Percentiles rank a stretch among this genome's conserved stretches.
phyloP scores from a whole-genome alignment of 2,113 vertebrate species.

The Haliaeetus leucogaster region DNA sequence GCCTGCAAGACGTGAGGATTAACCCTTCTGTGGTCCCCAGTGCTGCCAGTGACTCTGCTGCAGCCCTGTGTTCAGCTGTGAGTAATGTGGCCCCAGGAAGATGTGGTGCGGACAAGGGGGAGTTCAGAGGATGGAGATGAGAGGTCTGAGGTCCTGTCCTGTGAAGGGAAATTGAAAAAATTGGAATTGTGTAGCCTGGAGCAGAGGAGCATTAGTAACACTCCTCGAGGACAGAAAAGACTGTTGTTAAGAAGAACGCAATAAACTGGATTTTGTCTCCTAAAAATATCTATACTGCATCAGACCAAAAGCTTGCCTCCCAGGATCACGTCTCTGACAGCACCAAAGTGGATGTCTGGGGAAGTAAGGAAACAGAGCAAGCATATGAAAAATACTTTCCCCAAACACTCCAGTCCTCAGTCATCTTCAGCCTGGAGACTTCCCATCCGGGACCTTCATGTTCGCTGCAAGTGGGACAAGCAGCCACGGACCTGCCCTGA shows the following conservation, averaged over 20 bases:
- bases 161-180: neutral
- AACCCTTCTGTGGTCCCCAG: neutral
- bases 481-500: fast-evolving
- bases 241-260: neutral
- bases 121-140: neutral
- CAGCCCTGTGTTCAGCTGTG: neutral
- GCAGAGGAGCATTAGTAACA: neutral
- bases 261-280: neutral
- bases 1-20: neutral
- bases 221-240: neutral
- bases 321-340: neutral
- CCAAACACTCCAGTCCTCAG: neutral
- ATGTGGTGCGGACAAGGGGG: fast-evolving
- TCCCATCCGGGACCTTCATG: fast-evolving
- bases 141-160: neutral
- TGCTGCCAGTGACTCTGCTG: neutral
- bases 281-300: neutral
- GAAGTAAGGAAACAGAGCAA: neutral
- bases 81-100: neutral
- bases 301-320: neutral
- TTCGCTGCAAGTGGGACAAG: neutral
- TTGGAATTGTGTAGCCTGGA: neutral
- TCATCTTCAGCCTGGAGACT: neutral
- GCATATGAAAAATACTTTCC: neutral
- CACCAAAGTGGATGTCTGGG: neutral